A percentile compares a stretch with the other conserved stretches of the same genome.
Conservation (phyloP, 2,888 invertebrate species). For the Agonopterix heracliana region DNA sequence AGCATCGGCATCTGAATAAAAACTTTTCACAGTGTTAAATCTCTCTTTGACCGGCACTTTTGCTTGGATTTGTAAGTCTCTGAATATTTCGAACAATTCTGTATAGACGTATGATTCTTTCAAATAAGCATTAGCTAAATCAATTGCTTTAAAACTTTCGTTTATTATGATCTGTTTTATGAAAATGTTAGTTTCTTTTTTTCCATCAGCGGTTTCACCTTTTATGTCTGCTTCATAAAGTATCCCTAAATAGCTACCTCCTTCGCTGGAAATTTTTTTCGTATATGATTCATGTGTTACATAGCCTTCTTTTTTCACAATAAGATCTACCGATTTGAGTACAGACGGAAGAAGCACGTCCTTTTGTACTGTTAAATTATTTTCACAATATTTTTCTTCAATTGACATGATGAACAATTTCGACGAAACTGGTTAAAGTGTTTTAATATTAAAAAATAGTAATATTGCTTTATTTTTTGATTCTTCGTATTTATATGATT, state of each 20-base stretch:
- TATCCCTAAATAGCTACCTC: conserved; percentile 27
- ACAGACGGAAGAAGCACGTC: conserved; percentile 13
- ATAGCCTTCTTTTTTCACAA: conserved; percentile 25
- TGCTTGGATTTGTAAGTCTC: conserved; percentile 33
- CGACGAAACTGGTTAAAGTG: neutral
- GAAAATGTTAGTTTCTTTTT: conserved; percentile 33
- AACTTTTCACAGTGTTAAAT: conserved; percentile 33
- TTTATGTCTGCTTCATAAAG: conserved; percentile 29
- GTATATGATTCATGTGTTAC: neutral
- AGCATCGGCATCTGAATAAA: conserved; percentile 21
- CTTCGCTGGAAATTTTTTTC: conserved; percentile 16
- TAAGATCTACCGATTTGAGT: conserved; percentile 23
- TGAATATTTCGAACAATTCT: conserved; percentile 31
- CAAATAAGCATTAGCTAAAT: neutral
- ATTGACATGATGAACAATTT: neutral
- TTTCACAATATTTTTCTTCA: neutral
- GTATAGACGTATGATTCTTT: conserved; percentile 37
- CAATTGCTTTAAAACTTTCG: neutral
- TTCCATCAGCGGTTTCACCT: conserved; percentile 22
- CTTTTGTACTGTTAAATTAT: neutral
- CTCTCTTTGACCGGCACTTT: conserved; percentile 31
- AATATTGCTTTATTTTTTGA: neutral
- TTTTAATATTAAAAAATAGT: neutral
- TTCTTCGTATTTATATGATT: too few species aligned
- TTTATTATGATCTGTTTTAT: conserved; percentile 25